Evolutionary conservation across 2,888 invertebrate species (phyloP).

Genomic region (Leptarthrus brevirostris): DNA sequence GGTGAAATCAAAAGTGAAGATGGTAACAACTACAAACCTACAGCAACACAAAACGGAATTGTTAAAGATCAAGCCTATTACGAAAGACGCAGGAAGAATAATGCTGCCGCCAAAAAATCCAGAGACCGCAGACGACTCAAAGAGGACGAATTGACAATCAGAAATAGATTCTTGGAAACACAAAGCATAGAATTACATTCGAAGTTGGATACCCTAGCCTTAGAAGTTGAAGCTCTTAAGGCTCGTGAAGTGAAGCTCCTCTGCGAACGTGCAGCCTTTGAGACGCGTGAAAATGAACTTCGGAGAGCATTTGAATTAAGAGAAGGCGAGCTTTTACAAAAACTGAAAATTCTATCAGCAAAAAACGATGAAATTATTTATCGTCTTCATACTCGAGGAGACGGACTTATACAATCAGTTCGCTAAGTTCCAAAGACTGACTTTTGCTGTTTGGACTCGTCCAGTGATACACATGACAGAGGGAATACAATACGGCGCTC

Average conservation of each 20-base stretch:
- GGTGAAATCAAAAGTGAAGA: conserved; percentile 5
- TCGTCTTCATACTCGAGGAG: background rate
- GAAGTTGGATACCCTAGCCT: conserved; percentile 74
- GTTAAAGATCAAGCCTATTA: conserved; percentile 85
- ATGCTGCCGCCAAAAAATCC: conserved; percentile 94
- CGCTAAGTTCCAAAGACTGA: too few relatives aligned
- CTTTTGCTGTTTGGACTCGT: too few relatives aligned
- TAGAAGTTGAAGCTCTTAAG: conserved; percentile 69
- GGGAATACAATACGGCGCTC: too few relatives aligned
- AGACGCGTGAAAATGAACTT: conserved; percentile 6
- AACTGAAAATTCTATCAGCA: too few relatives aligned
- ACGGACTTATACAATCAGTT: conserved; percentile 13
- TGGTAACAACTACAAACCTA: conserved; percentile 42
- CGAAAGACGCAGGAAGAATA: conserved; percentile 90
- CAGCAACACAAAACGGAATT: conserved; percentile 56
- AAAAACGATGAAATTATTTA: background rate
- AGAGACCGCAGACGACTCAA: conserved; percentile 89
- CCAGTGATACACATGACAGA: too few relatives aligned
- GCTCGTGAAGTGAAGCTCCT: conserved; percentile 5
- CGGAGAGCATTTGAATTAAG: background rate
- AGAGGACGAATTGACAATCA: conserved; percentile 91
- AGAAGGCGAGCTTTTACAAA: background rate
- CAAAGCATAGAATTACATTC: conserved; percentile 84
- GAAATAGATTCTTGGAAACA: conserved; percentile 87
- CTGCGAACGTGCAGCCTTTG: conserved; percentile 7